Percentiles rank a stretch among this genome's conserved stretches.
Conservation (phyloP, 2,113 vertebrate genomes). For the Blennius ocellaris region DNA sequence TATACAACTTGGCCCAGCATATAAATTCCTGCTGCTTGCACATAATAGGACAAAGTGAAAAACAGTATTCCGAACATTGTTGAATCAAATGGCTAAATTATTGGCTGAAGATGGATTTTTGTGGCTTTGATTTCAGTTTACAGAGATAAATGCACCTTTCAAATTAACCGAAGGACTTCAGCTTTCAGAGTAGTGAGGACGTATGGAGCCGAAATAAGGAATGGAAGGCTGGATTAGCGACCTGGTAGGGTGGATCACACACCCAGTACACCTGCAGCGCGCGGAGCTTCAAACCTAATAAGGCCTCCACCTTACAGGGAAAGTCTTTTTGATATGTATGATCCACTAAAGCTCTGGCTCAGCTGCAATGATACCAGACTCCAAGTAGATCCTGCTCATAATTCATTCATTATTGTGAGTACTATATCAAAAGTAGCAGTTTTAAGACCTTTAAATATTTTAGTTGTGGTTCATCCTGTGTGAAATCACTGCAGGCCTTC, state of each 20-base stretch:
- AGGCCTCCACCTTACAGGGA: neutral
- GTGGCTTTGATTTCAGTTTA: neutral
- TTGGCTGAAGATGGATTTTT: neutral
- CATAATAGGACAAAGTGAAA: neutral
- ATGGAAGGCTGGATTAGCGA: neutral
- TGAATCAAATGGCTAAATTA: neutral
- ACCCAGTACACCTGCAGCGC: neutral
- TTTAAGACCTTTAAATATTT: too few relatives aligned
- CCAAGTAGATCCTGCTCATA: neutral
- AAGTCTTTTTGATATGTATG: neutral
- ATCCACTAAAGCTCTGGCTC: neutral
- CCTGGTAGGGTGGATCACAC: neutral
- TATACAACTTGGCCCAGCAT: neutral
- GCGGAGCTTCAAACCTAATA: neutral
- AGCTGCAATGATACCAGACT: neutral
- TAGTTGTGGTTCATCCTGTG: too few relatives aligned
- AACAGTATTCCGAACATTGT: neutral
- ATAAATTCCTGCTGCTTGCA: neutral
- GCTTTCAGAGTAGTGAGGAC: neutral
- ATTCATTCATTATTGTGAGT: neutral
- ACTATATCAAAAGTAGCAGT: neutral
- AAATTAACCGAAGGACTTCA: neutral
- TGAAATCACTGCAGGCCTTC: too few relatives aligned
- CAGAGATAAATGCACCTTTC: neutral
- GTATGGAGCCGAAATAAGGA: neutral